phyloP scores from a whole-genome alignment of 2,797 vertebrate species.

The Alcedo atthis region DNA sequence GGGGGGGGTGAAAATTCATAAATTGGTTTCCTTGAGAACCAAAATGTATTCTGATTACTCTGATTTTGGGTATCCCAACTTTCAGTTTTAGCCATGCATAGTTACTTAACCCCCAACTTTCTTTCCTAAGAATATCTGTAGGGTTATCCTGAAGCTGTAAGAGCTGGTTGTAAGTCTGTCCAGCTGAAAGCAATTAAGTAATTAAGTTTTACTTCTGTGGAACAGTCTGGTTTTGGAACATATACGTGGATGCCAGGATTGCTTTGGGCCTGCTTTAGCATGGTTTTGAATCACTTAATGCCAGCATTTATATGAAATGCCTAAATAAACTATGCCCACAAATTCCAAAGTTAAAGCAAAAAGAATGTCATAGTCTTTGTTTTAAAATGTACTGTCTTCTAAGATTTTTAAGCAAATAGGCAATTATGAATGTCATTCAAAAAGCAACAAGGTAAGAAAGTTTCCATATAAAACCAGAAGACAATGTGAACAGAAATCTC shows the following conservation, averaged over 20 bases:
- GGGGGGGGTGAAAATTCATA: neutral
- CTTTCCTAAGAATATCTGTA: neutral
- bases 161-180: neutral
- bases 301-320: slow-evolving; percentile 5
- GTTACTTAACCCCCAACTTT: neutral
- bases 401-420: neutral
- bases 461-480: neutral
- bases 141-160: neutral
- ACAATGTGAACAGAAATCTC: neutral
- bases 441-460: slow-evolving; percentile 21
- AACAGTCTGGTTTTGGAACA: neutral
- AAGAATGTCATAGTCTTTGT: neutral
- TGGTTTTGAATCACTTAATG: neutral
- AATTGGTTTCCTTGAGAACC: neutral
- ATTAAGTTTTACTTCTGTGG: neutral
- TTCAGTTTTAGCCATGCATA: neutral
- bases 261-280: neutral
- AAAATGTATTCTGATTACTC: neutral
- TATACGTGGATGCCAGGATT: neutral
- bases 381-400: neutral
- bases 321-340: neutral
- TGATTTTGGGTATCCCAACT: neutral
- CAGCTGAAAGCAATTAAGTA: neutral
- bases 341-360: slow-evolving; percentile 16
- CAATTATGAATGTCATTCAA: neutral